Conservation (phyloP, 1,140 invertebrate genomes). For the Acromyrmex heyeri region DNA sequence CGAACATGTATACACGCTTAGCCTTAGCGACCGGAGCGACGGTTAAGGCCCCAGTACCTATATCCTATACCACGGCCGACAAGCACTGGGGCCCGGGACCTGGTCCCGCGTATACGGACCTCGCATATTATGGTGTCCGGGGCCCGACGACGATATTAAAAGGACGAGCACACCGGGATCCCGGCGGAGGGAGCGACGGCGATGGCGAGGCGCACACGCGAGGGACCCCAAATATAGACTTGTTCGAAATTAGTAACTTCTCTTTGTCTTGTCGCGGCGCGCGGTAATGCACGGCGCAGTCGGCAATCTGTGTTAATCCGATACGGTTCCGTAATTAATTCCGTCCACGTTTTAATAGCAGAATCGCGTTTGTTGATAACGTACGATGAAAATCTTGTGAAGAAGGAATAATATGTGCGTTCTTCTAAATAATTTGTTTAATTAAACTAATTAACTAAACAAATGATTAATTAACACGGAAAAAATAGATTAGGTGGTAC, state of each 20-base stretch:
- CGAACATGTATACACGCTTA: conserved; percentile 83
- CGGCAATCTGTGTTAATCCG: conserved; percentile 53
- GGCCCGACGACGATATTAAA: conserved; percentile 75
- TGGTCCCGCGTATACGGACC: conserved; percentile 75
- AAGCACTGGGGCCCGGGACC: conserved; percentile 71
- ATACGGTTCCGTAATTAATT: conserved; percentile 53
- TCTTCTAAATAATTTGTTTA: background rate
- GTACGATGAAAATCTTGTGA: background rate
- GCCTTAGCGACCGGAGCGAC: conserved; percentile 76
- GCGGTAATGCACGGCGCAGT: conserved; percentile 33
- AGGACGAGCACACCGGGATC: conserved; percentile 62
- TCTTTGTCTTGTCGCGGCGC: conserved; percentile 72
- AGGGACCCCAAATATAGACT: conserved; percentile 76
- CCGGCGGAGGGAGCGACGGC: conserved; percentile 47
- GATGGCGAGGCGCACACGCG: conserved; percentile 73
- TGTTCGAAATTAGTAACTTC: conserved; percentile 82
- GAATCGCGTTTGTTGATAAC: conserved; percentile 24
- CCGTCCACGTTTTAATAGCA: conserved; percentile 33
- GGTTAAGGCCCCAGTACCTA: conserved; percentile 79
- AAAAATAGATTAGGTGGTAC: too few species aligned
- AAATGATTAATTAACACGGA: background rate
- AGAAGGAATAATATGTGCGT: background rate
- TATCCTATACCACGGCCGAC: conserved; percentile 79
- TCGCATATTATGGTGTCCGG: conserved; percentile 80
- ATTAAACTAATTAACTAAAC: background rate